Percentiles rank a stretch among this genome's conserved stretches.
These are phyloP conservation scores for Epizoanthus rinbou DNA, from an alignment of 92 coral and sea anemone species.

Conservation along the genomic window DNA sequence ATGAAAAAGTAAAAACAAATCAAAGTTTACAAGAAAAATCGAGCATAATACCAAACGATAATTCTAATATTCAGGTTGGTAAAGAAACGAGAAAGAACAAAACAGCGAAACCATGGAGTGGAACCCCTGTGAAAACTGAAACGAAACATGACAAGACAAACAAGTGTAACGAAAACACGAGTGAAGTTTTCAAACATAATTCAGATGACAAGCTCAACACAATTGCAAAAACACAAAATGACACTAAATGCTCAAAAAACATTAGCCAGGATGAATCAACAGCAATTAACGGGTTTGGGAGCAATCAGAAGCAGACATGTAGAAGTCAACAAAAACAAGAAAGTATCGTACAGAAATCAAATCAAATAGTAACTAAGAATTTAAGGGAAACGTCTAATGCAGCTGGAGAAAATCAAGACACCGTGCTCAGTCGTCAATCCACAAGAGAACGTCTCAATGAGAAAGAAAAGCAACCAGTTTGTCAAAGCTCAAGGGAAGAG, in stretches of 20 bases:
- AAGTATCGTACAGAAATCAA: too few species aligned
- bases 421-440: too few species aligned
- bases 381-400: too few species aligned
- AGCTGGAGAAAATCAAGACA: too few species aligned
- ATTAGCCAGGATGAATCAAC: neutral
- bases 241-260: neutral
- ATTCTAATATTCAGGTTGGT: neutral
- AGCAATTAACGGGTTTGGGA: neutral
- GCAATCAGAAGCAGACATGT: neutral
- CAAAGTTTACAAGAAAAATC: conserved; percentile 2
- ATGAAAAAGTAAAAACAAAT: neutral
- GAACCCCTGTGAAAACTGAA: neutral
- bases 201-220: too few species aligned
- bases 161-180: neutral
- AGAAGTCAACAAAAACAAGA: too few species aligned
- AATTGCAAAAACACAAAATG: too few species aligned
- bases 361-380: too few species aligned
- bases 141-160: neutral
- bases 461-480: too few species aligned
- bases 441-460: too few species aligned
- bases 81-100: neutral
- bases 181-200: too few species aligned
- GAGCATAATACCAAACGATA: neutral
- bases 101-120: neutral
- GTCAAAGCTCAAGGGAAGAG: too few species aligned